A percentile compares a stretch with the other conserved stretches of the same genome.
Conservation (phyloP, 64 coral and sea anemone genomes). For the Montipora efflorescens region DNA sequence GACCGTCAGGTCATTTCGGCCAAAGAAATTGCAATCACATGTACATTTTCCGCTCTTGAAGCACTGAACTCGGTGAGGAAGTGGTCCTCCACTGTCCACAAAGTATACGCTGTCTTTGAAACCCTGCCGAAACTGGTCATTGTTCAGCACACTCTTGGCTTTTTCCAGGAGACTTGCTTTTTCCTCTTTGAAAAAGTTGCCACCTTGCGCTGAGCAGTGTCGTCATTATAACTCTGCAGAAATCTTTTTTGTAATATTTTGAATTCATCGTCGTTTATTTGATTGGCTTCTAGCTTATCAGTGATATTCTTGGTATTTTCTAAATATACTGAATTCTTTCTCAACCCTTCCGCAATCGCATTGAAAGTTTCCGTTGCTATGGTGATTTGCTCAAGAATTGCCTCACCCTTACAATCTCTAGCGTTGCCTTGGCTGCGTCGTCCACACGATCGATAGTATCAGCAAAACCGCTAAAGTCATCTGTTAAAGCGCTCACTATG, state of each 20-base stretch:
- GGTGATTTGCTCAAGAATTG: constrained; percentile 34
- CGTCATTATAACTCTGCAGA: constrained; percentile 43
- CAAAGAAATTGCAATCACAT: too few relatives aligned
- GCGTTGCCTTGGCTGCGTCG: constrained; percentile 12
- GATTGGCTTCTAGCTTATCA: constrained; percentile 11
- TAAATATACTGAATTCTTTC: constrained; percentile 18
- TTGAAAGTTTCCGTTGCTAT: constrained; percentile 22
- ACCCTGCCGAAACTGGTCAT: too few relatives aligned
- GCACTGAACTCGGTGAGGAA: too few relatives aligned
- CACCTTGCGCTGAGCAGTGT: constrained; percentile 12
- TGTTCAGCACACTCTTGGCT: too few relatives aligned
- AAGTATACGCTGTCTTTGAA: too few relatives aligned
- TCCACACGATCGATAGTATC: constrained; percentile 35
- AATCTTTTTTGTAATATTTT: constrained; percentile 20
- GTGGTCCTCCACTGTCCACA: too few relatives aligned
- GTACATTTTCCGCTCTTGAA: too few relatives aligned
- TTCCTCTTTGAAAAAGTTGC: too few relatives aligned
- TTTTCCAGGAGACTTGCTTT: too few relatives aligned
- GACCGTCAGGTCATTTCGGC: too few relatives aligned
- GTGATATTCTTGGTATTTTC: constrained; percentile 44
- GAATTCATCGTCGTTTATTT: constrained; percentile 21
- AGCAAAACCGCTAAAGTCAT: constrained; percentile 39
- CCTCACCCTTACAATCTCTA: constrained; percentile 39
- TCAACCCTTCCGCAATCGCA: neutral
- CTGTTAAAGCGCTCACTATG: constrained; percentile 1